These are phyloP conservation scores for Tribolium freemani DNA, from an alignment of 2,888 invertebrate genomes.

Conservation along the genomic window DNA sequence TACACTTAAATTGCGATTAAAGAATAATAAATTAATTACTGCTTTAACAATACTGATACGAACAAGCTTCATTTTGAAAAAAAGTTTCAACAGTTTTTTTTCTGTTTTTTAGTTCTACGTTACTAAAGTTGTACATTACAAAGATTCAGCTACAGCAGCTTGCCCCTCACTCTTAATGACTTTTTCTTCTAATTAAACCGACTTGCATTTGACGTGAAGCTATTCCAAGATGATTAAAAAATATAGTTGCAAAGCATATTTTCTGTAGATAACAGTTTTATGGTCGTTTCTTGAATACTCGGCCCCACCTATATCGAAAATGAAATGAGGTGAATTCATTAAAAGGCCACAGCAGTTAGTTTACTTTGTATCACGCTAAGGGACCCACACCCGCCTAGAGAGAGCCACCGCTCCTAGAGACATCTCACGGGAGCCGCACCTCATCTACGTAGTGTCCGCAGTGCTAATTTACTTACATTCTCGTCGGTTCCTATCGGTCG, in stretches of 20 bases:
- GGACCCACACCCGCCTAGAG: slow-evolving; percentile 64
- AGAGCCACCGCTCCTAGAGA: slow-evolving; percentile 64
- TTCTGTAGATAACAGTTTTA: slow-evolving; percentile 1
- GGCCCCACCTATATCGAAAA: slow-evolving; percentile 62
- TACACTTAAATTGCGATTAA: too few species aligned
- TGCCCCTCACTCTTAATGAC: too few species aligned
- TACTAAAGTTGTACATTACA: too few species aligned
- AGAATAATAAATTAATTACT: too few species aligned
- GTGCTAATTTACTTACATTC: slow-evolving; percentile 62
- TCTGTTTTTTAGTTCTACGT: too few species aligned
- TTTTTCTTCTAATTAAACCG: neutral
- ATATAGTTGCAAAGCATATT: neutral
- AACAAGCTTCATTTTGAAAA: too few species aligned
- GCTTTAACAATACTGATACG: too few species aligned
- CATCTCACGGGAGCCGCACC: slow-evolving; percentile 68
- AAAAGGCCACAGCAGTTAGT: slow-evolving; percentile 59
- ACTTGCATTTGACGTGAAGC: neutral
- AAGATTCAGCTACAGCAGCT: too few species aligned
- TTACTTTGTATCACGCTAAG: slow-evolving; percentile 66
- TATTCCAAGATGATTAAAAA: too few species aligned
- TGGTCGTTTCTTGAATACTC: slow-evolving; percentile 47
- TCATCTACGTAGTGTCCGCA: slow-evolving; percentile 48
- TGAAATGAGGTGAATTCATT: slow-evolving; percentile 63
- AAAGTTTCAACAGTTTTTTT: too few species aligned
- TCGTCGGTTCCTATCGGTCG: slow-evolving; percentile 16